phyloP scores from a whole-genome alignment of 2,888 invertebrate species.

The Aspidapion aeneum region DNA sequence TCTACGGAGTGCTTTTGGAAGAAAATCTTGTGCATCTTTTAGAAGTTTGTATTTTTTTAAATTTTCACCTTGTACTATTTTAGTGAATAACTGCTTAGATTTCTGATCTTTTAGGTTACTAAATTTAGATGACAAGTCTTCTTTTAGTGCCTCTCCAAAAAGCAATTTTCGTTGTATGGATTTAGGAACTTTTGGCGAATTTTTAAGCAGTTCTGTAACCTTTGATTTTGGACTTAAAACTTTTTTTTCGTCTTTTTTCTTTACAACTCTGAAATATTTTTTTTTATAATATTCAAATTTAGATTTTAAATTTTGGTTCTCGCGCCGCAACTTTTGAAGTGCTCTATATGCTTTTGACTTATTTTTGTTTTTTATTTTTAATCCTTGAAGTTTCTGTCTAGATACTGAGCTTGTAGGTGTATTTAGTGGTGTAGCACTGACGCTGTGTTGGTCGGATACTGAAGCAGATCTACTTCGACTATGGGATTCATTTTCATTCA shows the following conservation, averaged over 20 bases:
- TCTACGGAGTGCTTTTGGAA: neutral
- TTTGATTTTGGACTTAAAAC: neutral
- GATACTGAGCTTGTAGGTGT: neutral
- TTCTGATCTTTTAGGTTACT: neutral
- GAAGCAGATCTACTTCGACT: neutral
- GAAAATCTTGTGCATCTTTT: neutral
- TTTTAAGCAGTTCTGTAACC: neutral
- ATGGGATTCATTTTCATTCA: neutral
- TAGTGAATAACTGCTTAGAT: conserved; percentile 1
- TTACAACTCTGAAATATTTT: neutral
- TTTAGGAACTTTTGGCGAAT: neutral
- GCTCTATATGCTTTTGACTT: neutral
- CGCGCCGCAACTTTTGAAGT: neutral
- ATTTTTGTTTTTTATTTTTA: neutral
- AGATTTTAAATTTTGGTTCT: neutral
- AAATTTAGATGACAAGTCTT: neutral
- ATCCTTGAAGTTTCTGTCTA: neutral
- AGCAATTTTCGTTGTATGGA: conserved; percentile 18
- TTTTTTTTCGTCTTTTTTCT: neutral
- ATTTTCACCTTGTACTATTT: neutral
- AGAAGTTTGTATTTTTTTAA: conserved; percentile 1
- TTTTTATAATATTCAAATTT: neutral
- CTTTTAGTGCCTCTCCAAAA: neutral
- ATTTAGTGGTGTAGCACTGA: neutral
- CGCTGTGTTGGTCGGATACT: neutral